These are phyloP conservation scores for Phalacrocorax brasilianus DNA, from an alignment of 2,113 vertebrate genomes.

Conservation along the genomic window DNA sequence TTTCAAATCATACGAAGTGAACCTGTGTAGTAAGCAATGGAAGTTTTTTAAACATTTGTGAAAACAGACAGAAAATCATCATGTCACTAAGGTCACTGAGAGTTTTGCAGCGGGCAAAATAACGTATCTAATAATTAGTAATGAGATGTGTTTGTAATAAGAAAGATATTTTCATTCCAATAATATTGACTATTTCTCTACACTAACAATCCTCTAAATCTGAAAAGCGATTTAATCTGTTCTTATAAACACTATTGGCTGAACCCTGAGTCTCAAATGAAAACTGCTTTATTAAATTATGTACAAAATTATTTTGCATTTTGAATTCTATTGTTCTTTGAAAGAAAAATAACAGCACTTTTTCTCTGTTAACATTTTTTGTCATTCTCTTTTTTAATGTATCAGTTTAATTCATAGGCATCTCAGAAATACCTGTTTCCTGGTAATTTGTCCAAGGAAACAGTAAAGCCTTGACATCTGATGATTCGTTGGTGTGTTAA, in stretches of 20 bases:
- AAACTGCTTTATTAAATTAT: background rate
- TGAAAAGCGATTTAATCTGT: background rate
- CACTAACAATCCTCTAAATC: background rate
- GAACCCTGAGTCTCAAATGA: background rate
- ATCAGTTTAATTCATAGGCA: background rate
- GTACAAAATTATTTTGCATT: background rate
- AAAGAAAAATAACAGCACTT: background rate
- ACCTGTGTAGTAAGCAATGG: background rate
- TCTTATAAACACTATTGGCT: background rate
- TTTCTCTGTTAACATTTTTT: background rate
- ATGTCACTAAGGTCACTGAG: background rate
- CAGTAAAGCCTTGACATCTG: rapidly evolving
- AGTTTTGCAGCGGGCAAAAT: background rate
- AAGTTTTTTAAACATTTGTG: background rate
- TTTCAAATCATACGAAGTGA: background rate
- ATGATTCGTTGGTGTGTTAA: background rate
- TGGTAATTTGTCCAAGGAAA: background rate
- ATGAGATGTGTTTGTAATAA: background rate
- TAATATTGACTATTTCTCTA: background rate
- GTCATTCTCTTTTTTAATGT: background rate
- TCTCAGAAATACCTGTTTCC: background rate
- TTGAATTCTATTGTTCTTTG: background rate
- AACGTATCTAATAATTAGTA: background rate
- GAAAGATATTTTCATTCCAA: background rate
- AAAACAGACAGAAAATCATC: background rate